Evolutionary conservation across 2,888 invertebrate species (phyloP), one percentile per base, ranked within the genome.

Genomic region (Athetis lepigone): DNA sequence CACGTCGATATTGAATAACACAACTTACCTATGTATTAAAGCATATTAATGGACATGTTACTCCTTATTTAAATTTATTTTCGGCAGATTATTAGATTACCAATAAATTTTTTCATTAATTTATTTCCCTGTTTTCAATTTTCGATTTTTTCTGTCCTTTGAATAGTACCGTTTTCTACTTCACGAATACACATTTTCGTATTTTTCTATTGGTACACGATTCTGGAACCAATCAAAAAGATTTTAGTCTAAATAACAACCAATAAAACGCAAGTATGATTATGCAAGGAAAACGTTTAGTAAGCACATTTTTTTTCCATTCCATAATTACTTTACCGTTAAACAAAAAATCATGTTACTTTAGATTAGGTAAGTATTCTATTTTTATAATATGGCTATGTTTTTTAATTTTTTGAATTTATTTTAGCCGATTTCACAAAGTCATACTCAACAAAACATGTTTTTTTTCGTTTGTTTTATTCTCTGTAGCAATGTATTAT

Each of bases 91-190:
- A 69, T 78, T 33, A 33, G 33, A 33, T 33, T 85, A 87, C 85
- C 85, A 87, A 85, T 82, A 83, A 85, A 85, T 83, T 85, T 88
- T 88, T 86, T 82, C 76, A 72, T 71, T 62, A 82, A 83, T 86
- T 85, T 89, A 68, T 87, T 90, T 88, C 86, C 85, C 82, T 89
- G 87, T 86, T 89, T 89, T 88, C 82, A 85, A 82, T 89, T 88
- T 86, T 81, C 80, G 69, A 81, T 85, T 84, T 77, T 75, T 71
- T 64, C 54, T 46, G 33, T 46, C 56, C 64, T 52, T 16, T 57
- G 42, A 72, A 59, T 27, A 42, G 40, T 43, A 16, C 8, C 25
- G 67, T 80, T 81, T 57, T 23, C 50, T 50, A 49, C 49, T 51
- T 18, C 13, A 13, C 33, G 4, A 33, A 33, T 33, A 11, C 4